Conservation (phyloP, 1,140 invertebrate genomes). For the silkworm (Bombyx mori) region ASM3026992v2 NC_085127.1:13530001-13530500, state of each 20-base stretch:
- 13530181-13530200: constrained; percentile 79
- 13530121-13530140: constrained; percentile 80
- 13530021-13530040: constrained; percentile 66
- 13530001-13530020: constrained; percentile 74
- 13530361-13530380: constrained; percentile 90
- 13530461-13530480: constrained; percentile 91
- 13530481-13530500: constrained; percentile 84
- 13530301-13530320: constrained; percentile 82
- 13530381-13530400: constrained; percentile 80
- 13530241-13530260: constrained; percentile 83
- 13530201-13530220: constrained; percentile 36
- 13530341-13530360: constrained; percentile 95
- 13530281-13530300: constrained; percentile 51
- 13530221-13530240: constrained; percentile 72
- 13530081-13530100: constrained; percentile 85
- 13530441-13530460: constrained; percentile 81
- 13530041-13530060: constrained; percentile 56
- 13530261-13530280: constrained; percentile 79
- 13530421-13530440: constrained; percentile 88
- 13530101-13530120: constrained; percentile 86
- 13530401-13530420: constrained; percentile 86
- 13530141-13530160: constrained; percentile 77
- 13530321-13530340: constrained; percentile 88
- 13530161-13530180: constrained; percentile 92
- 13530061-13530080: constrained; percentile 72